Percentiles rank a stretch among this genome's conserved stretches.
Evolutionary conservation across 1,140 invertebrate species (phyloP).

Genomic region (Saccostrea glomerata): DNA sequence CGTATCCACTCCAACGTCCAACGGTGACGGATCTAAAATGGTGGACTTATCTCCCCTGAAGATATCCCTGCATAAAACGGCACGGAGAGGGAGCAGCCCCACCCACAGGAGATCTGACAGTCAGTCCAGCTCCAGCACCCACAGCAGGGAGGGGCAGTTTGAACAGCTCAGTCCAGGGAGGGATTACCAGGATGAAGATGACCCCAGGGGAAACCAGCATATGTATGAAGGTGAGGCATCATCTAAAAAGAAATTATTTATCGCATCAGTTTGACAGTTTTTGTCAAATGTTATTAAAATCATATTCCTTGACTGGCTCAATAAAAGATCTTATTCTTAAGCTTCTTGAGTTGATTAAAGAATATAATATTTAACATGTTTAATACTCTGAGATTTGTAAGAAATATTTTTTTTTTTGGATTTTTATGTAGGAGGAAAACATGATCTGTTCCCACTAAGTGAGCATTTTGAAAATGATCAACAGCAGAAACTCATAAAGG

Average conservation of each 20-base stretch:
- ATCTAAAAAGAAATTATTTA: not conserved
- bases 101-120: constrained; percentile 74
- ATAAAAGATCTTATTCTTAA: too few relatives aligned
- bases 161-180: constrained; percentile 75
- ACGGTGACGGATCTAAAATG: constrained; percentile 69
- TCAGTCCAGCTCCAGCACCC: constrained; percentile 85
- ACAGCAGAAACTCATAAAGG: constrained; percentile 13
- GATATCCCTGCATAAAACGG: constrained; percentile 87
- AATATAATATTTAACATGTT: too few relatives aligned
- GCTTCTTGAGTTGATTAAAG: too few relatives aligned
- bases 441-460: constrained; percentile 12
- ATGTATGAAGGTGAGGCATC: not conserved
- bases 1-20: constrained; percentile 81
- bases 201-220: not conserved
- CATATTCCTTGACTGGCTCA: too few relatives aligned
- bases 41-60: constrained; percentile 82
- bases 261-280: not conserved
- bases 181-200: constrained; percentile 54
- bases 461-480: constrained; percentile 26
- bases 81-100: constrained; percentile 60
- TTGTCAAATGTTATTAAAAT: too few relatives aligned
- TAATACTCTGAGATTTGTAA: too few relatives aligned
- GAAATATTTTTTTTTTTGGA: too few relatives aligned
- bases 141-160: constrained; percentile 82
- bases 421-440: constrained; percentile 7